Conservation (phyloP, 2,797 vertebrate species). For the Microhierax caerulescens region DNA sequence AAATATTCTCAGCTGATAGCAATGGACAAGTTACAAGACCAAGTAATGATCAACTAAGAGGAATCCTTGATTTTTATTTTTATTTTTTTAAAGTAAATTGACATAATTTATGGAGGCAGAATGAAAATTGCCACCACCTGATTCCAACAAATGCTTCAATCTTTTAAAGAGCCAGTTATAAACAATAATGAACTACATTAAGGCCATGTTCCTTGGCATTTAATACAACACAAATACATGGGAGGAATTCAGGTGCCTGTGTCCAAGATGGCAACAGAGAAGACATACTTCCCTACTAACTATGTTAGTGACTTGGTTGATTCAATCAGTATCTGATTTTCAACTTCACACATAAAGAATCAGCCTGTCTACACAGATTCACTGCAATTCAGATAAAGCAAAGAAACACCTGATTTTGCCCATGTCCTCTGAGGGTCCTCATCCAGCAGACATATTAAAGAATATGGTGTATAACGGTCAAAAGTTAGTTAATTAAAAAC, state of each 20-base stretch:
- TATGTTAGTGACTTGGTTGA: background rate
- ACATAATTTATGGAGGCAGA: background rate
- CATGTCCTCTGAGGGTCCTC: background rate
- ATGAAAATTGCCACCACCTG: background rate
- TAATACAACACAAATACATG: background rate
- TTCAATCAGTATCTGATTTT: background rate
- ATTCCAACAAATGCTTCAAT: background rate
- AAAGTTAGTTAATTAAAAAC: background rate
- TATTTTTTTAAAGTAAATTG: background rate
- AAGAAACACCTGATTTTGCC: background rate
- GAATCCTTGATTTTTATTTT: too few relatives aligned
- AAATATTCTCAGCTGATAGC: background rate
- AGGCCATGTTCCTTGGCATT: background rate
- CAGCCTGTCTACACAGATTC: background rate
- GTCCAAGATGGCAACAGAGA: background rate
- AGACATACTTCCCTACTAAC: background rate
- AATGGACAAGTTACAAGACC: background rate
- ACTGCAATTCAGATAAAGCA: background rate
- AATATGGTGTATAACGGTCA: background rate
- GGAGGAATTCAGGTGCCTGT: background rate
- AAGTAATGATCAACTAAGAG: background rate
- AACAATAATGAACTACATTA: background rate
- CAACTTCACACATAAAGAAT: background rate
- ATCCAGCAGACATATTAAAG: background rate
- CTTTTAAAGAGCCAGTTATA: background rate